phyloP scores from a whole-genome alignment of 2,888 invertebrate genomes.

The Yponomeuta plumbellus region DNA sequence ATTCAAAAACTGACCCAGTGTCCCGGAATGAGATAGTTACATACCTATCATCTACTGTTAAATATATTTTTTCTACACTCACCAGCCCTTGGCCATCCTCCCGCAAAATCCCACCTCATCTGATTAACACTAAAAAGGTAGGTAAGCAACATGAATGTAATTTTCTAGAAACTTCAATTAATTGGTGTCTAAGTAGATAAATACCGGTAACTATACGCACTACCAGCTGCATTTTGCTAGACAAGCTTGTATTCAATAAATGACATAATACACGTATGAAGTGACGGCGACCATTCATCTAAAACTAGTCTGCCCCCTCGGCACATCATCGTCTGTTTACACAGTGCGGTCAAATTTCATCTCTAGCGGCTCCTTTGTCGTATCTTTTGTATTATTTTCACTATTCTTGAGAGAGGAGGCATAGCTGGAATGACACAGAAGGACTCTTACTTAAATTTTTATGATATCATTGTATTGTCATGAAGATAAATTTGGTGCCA shows the following conservation, averaged over 20 bases:
- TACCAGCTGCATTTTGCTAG: not conserved
- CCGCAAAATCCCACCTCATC: no score
- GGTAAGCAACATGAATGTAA: no score
- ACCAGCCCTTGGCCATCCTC: no score
- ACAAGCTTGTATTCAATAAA: not conserved
- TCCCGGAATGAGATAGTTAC: no score
- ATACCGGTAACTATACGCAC: not conserved
- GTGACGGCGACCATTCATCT: not conserved
- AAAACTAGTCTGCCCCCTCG: constrained; percentile 15
- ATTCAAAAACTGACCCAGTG: no score
- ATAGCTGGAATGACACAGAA: not conserved
- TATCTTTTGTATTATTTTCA: constrained; percentile 46
- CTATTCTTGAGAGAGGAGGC: constrained; percentile 30
- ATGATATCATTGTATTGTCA: not conserved
- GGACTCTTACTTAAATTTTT: not conserved
- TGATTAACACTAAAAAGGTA: no score
- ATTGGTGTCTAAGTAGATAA: not conserved
- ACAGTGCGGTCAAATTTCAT: constrained; percentile 46
- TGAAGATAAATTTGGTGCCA: no score
- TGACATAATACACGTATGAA: constrained; percentile 1
- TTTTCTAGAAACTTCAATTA: no score
- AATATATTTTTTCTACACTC: no score
- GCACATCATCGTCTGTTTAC: constrained; percentile 34
- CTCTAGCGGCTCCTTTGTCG: constrained; percentile 35
- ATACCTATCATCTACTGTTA: no score